Evolutionary conservation across 1,140 invertebrate genomes (phyloP), one percentile per base, ranked within the genome.

Genomic region (Drosophila pallidifrons): DNA sequence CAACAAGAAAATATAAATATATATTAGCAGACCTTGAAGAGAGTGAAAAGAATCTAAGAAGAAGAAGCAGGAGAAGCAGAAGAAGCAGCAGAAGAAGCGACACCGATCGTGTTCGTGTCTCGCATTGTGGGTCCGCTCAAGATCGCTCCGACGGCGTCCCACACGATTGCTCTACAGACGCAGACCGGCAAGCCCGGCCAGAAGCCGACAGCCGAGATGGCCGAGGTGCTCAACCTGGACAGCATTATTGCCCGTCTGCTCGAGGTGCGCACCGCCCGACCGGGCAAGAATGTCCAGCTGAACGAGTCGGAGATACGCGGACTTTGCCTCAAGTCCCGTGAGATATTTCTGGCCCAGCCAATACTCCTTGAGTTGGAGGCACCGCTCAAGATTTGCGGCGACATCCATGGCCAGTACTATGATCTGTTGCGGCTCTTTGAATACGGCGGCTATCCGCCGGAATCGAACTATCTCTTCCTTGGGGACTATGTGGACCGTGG

Each of bases 331-430:
- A 99, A 99, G 94, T 99, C 96, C 35, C 94, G 99, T 86, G 99
- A 99, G 95, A 99, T 99, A 91, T 99, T 99, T 93, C 95, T 99
- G 16, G 98, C 98, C 91, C 99, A 99, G 92, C 99, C 99, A 5
- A 99, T 99, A 92, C 93, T 99, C 74, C 94, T 99, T 79, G 99
- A 99, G 93, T 94, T 99, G 71, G 98, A 99, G 94, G 98, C 99
- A 30, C 99, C 99, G 41, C 93, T 99, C 25, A 99, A 99, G 94
- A 99, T 99, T 85, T 99, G 99, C 94, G 97, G 98, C 94, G 99
- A 99, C 93, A 99, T 99, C 86, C 99, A 99, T 93, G 99, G 99
- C 72, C 98, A 99, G 93, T 99, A 99, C 93, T 99, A 98, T 92
- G 99, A 99, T 94, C 94, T 99, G 38, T 93, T 99, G 76, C 96